Evolutionary conservation across 2,113 vertebrate species (phyloP).

Genomic region (Chaetops frenatus): DNA sequence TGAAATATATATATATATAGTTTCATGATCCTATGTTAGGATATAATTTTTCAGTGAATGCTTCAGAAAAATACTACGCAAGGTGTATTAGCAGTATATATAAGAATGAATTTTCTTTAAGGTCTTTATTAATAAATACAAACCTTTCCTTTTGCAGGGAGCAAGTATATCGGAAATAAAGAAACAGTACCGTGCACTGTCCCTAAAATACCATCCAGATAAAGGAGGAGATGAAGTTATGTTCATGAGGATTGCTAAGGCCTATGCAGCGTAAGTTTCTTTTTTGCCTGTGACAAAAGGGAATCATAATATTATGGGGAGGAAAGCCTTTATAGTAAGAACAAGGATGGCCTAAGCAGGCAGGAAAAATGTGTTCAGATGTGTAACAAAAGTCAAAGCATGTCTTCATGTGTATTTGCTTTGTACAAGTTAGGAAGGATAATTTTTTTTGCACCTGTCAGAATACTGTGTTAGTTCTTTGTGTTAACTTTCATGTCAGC

Average conservation of each 20-base stretch:
- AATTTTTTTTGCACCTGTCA: not conserved
- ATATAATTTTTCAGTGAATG: not conserved
- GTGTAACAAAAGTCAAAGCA: not conserved
- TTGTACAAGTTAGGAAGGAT: not conserved
- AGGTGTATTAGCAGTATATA: not conserved
- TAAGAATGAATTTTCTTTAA: not conserved
- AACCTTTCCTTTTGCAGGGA: conserved; percentile 72
- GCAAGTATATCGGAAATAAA: conserved; percentile 90
- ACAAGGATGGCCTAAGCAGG: not conserved
- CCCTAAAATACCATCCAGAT: conserved; percentile 92
- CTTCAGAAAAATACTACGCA: not conserved
- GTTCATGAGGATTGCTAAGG: conserved; percentile 97
- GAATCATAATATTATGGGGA: not conserved
- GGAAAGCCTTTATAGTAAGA: not conserved
- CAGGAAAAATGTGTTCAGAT: not conserved
- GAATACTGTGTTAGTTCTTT: not conserved
- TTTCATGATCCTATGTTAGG: not conserved
- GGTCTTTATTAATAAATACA: not conserved
- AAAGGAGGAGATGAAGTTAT: conserved; percentile 94
- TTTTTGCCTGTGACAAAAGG: not conserved
- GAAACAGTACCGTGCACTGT: conserved; percentile 91
- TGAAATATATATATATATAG: not conserved
- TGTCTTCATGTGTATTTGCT: not conserved
- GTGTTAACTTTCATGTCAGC: not conserved
- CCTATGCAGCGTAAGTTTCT: conserved; percentile 90